A percentile compares a stretch with the other conserved stretches of the same genome.
phyloP scores from a whole-genome alignment of 2,888 invertebrate species.

The Stenichneumon culpator region DNA sequence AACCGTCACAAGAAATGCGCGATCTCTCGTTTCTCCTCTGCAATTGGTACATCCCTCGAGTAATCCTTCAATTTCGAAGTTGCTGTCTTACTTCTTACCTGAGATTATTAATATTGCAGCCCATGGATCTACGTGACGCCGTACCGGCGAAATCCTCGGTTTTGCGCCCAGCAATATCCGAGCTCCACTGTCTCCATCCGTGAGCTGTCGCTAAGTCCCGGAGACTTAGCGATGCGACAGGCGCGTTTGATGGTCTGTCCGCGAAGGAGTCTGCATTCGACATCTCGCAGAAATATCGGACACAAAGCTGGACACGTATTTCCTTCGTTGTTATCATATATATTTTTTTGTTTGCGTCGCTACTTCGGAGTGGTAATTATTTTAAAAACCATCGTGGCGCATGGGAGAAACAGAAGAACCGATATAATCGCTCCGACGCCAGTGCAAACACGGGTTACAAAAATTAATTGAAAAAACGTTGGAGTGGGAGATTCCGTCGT shows the following conservation, averaged over 20 bases:
- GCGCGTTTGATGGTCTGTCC: background rate
- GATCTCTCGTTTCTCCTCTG: background rate
- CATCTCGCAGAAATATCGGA: no score
- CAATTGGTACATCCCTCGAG: conserved; percentile 1
- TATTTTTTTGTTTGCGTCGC: background rate
- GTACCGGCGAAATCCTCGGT: background rate
- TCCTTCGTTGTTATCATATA: background rate
- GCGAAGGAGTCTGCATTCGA: no score
- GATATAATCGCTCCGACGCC: background rate
- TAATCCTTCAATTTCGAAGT: conserved; percentile 6
- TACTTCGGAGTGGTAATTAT: background rate
- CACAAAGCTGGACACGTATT: no score
- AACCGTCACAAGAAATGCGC: background rate
- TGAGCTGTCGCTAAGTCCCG: conserved; percentile 12
- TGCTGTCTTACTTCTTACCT: background rate
- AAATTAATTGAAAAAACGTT: conserved; percentile 54
- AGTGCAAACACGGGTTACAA: background rate
- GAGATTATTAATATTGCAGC: background rate
- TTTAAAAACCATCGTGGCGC: background rate
- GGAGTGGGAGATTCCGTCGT: conserved; percentile 16
- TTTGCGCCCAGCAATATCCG: background rate
- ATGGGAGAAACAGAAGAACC: background rate
- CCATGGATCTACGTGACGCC: background rate
- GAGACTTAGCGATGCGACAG: background rate
- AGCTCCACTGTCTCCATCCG: background rate